Evolutionary conservation across 1,140 invertebrate genomes (phyloP), one percentile per base, ranked within the genome.

Genomic region (Paracyclopina nana): DNA sequence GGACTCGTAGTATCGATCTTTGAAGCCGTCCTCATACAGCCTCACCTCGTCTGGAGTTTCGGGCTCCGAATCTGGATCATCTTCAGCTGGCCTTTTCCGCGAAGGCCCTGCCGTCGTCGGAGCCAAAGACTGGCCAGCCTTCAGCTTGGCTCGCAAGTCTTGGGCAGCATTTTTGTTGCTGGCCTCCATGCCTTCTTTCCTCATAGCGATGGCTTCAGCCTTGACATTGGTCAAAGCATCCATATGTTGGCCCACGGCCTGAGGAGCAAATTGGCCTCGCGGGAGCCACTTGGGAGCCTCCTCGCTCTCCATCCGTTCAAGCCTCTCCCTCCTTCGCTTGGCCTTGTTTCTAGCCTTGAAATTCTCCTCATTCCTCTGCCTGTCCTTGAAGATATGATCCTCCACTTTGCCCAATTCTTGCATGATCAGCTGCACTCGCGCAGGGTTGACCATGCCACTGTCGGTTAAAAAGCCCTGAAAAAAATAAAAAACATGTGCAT

Each of bases 21-120:
- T 98, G 68, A 92, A 98, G 1, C 95, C 95, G 60, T 86, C 82
- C 69, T 97, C 91, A 82, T 87, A 95, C 5, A 99, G 69, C 46
- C 88, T 72, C 18, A 98, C 90, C 68, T 94, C 85, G 68, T 99
- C 92, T 55, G 82, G 75, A 9, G 76, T 72, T 60, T 86, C 79
- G 49, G 79, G 74, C 52, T 90, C 80, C 38, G 80, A 76, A 9
- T 71, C 67, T 28, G 60, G 57, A 27, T 75, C 71, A 1, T 73
- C 69, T 4, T 70, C 66, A 18, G 61, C 57, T 18, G 65, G 58
- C 68, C 64, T 50, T 20, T 57, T 45, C 24, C 18, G 34, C 14
- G 2, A 4, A 5, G 3, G 34, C 2, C 34, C 34, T 3, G 34
- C 34, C 4, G 34, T n/a, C 5, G 5, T 38, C 3, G 34, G 34